Percentiles rank a stretch among this genome's conserved stretches.
Conservation (phyloP, 1,140 invertebrate species). For the Daktulosphaira vitifoliae region DNA sequence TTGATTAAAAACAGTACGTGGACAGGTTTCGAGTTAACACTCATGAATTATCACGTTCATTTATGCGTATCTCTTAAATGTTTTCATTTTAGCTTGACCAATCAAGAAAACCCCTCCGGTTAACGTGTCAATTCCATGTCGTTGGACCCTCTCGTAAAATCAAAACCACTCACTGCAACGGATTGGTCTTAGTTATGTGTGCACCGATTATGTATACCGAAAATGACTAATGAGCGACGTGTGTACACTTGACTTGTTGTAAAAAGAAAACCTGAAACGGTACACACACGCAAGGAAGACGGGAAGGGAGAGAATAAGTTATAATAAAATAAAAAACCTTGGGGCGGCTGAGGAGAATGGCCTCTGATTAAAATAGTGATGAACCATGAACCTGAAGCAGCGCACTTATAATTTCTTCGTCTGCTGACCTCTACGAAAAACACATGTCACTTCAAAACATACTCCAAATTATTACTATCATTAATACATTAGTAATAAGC, state of each 20-base stretch:
- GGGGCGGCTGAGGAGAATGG: conserved; percentile 28
- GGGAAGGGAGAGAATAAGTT: background rate
- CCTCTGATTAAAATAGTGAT: conserved; percentile 29
- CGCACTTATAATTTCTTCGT: conserved; percentile 4
- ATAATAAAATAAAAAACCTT: conserved; percentile 29
- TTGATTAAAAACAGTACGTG: too few species aligned
- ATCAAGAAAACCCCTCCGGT: conserved; percentile 9
- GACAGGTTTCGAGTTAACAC: too few species aligned
- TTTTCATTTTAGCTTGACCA: background rate
- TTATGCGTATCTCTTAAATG: background rate
- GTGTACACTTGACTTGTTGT: conserved; percentile 28
- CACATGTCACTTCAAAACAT: conserved; percentile 6
- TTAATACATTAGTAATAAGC: too few species aligned
- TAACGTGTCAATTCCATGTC: conserved; percentile 25
- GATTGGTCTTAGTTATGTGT: too few species aligned
- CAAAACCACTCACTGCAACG: conserved; percentile 9
- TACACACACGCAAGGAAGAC: background rate
- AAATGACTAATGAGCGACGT: conserved; percentile 33
- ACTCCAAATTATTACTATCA: background rate
- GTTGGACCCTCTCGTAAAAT: background rate
- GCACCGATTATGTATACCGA: conserved; percentile 1
- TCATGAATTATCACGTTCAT: too few species aligned
- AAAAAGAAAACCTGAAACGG: conserved; percentile 17
- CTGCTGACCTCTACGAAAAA: conserved; percentile 19
- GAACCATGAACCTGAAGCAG: conserved; percentile 21